Evolutionary conservation across 2,797 vertebrate species (phyloP).

Genomic region (Hoplostethus atlanticus): DNA sequence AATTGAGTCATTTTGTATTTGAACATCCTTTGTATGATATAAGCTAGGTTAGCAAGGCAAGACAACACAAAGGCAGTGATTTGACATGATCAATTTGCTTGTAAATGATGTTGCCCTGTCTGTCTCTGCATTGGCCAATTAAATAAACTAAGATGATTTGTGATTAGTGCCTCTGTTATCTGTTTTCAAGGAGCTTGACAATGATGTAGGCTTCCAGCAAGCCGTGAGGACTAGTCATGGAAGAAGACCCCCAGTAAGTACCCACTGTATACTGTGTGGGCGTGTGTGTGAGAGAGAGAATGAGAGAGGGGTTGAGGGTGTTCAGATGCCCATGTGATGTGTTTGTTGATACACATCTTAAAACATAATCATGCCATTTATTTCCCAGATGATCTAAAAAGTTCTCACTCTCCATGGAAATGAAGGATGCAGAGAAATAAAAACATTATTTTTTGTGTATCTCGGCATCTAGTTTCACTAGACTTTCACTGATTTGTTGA

Average conservation of each 20-base stretch:
- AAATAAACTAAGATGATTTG: no score
- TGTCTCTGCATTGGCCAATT: background rate
- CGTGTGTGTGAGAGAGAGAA: background rate
- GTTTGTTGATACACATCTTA: background rate
- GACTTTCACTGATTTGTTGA: no score
- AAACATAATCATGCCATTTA: background rate
- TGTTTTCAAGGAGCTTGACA: slow-evolving; percentile 91
- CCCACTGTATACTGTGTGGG: background rate
- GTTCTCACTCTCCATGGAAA: no score
- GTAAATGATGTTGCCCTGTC: background rate
- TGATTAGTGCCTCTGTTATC: background rate
- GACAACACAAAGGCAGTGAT: background rate
- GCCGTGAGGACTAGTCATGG: slow-evolving; percentile 95
- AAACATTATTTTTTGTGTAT: no score
- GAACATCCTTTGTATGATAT: no score
- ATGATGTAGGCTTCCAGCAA: slow-evolving; percentile 94
- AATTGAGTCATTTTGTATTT: no score
- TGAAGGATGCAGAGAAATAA: no score
- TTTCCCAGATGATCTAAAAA: slow-evolving; percentile 85
- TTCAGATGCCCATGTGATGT: background rate
- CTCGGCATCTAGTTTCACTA: no score
- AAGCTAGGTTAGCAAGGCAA: background rate
- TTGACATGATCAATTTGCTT: fast-evolving
- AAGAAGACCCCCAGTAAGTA: slow-evolving; percentile 92
- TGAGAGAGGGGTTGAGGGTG: no score